These are phyloP conservation scores for Ophioninae sp. DNA, from an alignment of 2,888 invertebrate species.

Conservation along the genomic window DNA sequence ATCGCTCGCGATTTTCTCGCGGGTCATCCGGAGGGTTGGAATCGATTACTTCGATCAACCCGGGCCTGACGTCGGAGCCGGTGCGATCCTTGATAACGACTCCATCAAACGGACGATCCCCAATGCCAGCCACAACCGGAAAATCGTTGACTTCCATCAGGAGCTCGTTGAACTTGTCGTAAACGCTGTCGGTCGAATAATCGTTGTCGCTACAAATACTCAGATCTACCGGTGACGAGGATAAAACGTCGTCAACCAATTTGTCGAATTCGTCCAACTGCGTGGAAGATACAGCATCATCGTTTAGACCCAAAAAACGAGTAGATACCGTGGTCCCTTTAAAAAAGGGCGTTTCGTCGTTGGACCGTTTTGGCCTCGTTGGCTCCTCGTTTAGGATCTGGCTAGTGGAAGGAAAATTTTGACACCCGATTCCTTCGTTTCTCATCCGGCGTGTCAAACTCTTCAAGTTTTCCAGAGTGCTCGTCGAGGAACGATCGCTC, in stretches of 20 bases:
- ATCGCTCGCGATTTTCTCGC: neutral
- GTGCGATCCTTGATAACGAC: neutral
- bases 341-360: neutral
- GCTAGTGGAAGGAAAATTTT: neutral
- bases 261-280: neutral
- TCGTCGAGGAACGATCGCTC: conserved; percentile 13
- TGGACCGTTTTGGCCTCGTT: neutral
- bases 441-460: conserved; percentile 11
- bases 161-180: conserved; percentile 27
- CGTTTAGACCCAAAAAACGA: neutral
- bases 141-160: neutral
- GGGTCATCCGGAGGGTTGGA: neutral
- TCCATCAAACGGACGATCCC: conserved; percentile 12
- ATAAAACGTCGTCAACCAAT: neutral
- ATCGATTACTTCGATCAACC: conserved; percentile 7
- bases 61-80: too few species aligned
- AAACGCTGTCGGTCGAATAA: conserved; percentile 3
- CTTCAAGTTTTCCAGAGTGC: conserved; percentile 21
- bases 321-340: neutral
- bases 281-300: neutral
- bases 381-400: neutral
- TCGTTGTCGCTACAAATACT: conserved; percentile 4
- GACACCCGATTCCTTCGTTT: neutral
- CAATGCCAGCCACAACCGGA: neutral
- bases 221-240: neutral